Percentiles rank a stretch among this genome's conserved stretches.
Conservation (phyloP, 2,888 invertebrate genomes). For the Xestia rhomboidea region DNA sequence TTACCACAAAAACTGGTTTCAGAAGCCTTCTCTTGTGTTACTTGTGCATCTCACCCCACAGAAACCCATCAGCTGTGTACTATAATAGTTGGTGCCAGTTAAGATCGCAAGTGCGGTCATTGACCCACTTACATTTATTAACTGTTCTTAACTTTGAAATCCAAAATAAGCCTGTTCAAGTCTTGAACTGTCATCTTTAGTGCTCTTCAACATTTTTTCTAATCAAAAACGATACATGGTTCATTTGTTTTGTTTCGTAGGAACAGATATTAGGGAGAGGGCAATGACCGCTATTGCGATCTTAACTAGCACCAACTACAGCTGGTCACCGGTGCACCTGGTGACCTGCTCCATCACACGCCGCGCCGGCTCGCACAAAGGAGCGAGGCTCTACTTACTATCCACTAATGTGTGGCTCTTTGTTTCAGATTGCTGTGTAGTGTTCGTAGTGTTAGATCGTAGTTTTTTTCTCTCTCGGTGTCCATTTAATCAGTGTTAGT, state of each 20-base stretch:
- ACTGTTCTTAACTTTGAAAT: too few relatives aligned
- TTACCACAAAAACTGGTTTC: constrained; percentile 19
- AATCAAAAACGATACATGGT: too few relatives aligned
- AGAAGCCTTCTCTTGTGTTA: constrained; percentile 12
- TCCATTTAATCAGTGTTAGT: constrained; percentile 55
- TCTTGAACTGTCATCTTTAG: too few relatives aligned
- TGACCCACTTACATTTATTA: too few relatives aligned
- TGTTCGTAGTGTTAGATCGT: constrained; percentile 49
- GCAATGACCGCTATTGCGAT: too few relatives aligned
- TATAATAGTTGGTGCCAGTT: too few relatives aligned
- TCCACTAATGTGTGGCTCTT: constrained; percentile 47
- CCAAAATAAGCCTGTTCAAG: too few relatives aligned
- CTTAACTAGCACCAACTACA: too few relatives aligned
- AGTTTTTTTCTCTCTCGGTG: constrained; percentile 50
- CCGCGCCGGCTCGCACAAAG: background rate
- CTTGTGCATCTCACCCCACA: constrained; percentile 1
- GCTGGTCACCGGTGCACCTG: background rate
- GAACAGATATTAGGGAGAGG: too few relatives aligned
- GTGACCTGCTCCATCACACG: background rate
- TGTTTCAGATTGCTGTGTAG: constrained; percentile 67
- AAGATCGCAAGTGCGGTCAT: too few relatives aligned
- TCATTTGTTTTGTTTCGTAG: too few relatives aligned
- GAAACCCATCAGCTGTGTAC: constrained; percentile 17
- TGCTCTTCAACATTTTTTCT: too few relatives aligned
- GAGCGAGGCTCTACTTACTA: constrained; percentile 9